Conservation (phyloP, 1,140 invertebrate species). For the Aphaenogaster ashmeadi region DNA sequence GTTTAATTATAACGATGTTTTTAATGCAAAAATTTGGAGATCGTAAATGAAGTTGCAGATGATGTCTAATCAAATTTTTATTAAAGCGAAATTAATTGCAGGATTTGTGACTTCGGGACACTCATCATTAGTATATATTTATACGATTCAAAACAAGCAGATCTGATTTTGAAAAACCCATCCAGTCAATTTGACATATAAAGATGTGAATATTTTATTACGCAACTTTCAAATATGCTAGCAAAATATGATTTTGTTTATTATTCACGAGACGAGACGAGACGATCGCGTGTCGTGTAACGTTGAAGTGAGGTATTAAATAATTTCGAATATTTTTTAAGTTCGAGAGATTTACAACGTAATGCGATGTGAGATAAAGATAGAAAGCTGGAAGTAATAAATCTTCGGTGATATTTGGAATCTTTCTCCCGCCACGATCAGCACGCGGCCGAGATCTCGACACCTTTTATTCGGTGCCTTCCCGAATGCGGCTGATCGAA, state of each 20-base stretch:
- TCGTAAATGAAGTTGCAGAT: neutral
- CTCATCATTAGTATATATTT: neutral
- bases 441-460: constrained; percentile 22
- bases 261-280: neutral
- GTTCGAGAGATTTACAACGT: neutral
- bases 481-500: constrained; percentile 40
- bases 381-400: constrained; percentile 38
- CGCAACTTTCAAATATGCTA: neutral
- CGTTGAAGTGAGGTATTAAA: neutral
- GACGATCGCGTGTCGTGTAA: neutral
- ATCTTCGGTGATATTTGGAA: constrained; percentile 53
- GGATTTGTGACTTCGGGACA: neutral
- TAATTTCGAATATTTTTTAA: constrained; percentile 10
- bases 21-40: neutral
- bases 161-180: neutral
- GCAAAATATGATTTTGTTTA: neutral
- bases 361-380: constrained; percentile 20
- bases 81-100: neutral
- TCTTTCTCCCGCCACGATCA: constrained; percentile 23
- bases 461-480: constrained; percentile 45
- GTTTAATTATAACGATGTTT: neutral
- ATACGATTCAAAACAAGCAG: neutral
- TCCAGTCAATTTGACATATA: neutral
- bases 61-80: neutral
- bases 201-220: constrained; percentile 28